phyloP scores from a whole-genome alignment of 2,113 vertebrate species.

The Piprites chloris region DNA sequence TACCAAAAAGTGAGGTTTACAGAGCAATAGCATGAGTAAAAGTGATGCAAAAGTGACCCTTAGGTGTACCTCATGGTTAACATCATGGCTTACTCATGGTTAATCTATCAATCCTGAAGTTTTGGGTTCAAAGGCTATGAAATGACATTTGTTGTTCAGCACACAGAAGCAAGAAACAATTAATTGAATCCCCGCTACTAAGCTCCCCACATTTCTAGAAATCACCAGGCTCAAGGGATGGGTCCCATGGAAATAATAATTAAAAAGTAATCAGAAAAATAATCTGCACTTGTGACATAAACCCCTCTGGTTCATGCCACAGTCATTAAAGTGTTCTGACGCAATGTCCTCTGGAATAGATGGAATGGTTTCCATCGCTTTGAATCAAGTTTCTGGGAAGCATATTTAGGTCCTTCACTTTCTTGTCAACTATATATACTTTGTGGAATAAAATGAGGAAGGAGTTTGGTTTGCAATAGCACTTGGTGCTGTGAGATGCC shows the following conservation, averaged over 20 bases:
- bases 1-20: not conserved
- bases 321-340: not conserved
- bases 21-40: not conserved
- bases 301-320: not conserved
- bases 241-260: not conserved
- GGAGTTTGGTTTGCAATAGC: not conserved
- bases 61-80: not conserved
- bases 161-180: not conserved
- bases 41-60: not conserved
- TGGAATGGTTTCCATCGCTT: not conserved
- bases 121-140: not conserved
- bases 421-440: not conserved
- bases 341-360: not conserved
- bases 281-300: not conserved
- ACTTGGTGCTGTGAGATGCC: not conserved
- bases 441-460: not conserved
- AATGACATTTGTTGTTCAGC: not conserved
- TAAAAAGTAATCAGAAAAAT: conserved; percentile 35
- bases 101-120: not conserved
- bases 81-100: not conserved
- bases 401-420: not conserved
- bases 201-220: not conserved
- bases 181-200: not conserved
- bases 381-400: not conserved
- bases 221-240: not conserved